Percentiles rank a stretch among this genome's conserved stretches.
These are phyloP conservation scores for Taenioides sp. DNA, from an alignment of 2,797 vertebrate species.

Conservation along the genomic window DNA sequence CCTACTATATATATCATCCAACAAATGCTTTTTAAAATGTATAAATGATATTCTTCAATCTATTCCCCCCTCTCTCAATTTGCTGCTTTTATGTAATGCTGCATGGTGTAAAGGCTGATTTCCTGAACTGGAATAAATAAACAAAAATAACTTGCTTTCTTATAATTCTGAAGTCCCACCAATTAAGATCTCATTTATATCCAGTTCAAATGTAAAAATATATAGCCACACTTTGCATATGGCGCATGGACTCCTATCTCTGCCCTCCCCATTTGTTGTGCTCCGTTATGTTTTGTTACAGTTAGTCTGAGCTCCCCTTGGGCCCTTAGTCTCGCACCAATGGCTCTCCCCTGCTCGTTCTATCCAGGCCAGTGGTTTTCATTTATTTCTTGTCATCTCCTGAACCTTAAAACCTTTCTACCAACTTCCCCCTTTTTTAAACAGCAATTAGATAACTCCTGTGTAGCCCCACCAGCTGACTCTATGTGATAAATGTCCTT, in stretches of 20 bases:
- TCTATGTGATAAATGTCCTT: slow-evolving; percentile 50
- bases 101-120: too few relatives aligned
- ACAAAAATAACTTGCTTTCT: too few relatives aligned
- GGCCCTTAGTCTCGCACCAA: slow-evolving; percentile 60
- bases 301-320: slow-evolving; percentile 50
- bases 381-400: slow-evolving; percentile 59
- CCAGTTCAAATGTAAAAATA: not conserved
- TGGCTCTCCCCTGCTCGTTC: slow-evolving; percentile 44
- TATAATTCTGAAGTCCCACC: too few relatives aligned
- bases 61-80: too few relatives aligned
- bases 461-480: slow-evolving; percentile 41
- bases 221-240: not conserved
- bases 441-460: slow-evolving; percentile 58
- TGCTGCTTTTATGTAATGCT: too few relatives aligned
- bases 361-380: slow-evolving; percentile 58
- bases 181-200: too few relatives aligned
- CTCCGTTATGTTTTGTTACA: slow-evolving; percentile 54
- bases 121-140: too few relatives aligned
- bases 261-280: slow-evolving; percentile 51
- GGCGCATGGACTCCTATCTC: slow-evolving; percentile 35
- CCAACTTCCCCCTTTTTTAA: slow-evolving; percentile 39
- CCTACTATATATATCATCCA: too few relatives aligned
- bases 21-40: too few relatives aligned
- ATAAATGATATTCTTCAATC: too few relatives aligned
- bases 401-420: slow-evolving; percentile 38